Evolutionary conservation across 2,797 vertebrate species (phyloP), one percentile per base, ranked within the genome.

Genomic region (Periophthalmus magnuspinnatus): DNA sequence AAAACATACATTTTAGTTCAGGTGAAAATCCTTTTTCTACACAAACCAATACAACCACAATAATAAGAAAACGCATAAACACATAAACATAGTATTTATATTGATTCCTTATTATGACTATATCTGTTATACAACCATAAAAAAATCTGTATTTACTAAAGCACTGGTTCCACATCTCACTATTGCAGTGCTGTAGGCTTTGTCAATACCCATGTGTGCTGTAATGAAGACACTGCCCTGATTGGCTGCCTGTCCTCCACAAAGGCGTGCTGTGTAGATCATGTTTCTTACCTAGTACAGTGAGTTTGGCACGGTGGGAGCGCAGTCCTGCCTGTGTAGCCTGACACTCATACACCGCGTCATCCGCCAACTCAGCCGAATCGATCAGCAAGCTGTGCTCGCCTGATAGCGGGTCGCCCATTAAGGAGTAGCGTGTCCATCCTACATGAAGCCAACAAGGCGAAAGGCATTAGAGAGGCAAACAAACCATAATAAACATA

Each of bases 271-370:
- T 78, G 83, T 28, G 82, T 79, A 82, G 84, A 86, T 88, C 84
- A 78, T 78, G 81, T 75, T 82, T 90, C 93, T 94, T 90, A 96
- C 96, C 93, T 84, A 95, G 91, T 72, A 97, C 94, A 2, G 93
- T 96, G 79, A 97, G 84, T 75, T 87, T 95, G 85, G 95, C 96
- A 54, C 93, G 92, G 79, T 95, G 93, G 19, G 96, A 97, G 79
- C 95, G 93, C 79, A 97, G 91, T 0, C 77, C 95, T 0, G 95
- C 95, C 89, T 96, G 95, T 3, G 95, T 96, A 61, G 95, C 96
- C 88, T 97, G 96, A 90, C 96, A 97, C 86, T 97, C 96, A 32
- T 96, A 97, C 13, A 93, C 88, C 0, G 96, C 95, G 76, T 97
- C 95, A 72, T 97, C 96, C 24, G 90, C 93, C 76, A 96, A 89